A percentile compares a stretch with the other conserved stretches of the same genome.
These are phyloP conservation scores for Sanderia malayensis DNA, from an alignment of 30 jellyfish, hydroid and myxozoan genomes.

Conservation along the genomic window DNA sequence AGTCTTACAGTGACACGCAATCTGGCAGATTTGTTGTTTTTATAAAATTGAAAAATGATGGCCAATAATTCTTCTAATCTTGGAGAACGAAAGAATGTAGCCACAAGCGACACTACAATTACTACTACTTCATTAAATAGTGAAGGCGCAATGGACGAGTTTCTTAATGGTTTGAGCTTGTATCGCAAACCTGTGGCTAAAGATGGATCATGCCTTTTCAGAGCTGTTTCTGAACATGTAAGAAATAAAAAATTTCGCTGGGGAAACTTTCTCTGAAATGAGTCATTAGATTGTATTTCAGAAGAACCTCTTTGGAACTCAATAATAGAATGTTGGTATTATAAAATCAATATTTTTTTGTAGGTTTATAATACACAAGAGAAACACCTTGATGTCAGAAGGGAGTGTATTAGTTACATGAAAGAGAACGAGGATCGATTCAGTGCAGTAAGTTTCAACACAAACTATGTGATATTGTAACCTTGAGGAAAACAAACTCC, in stretches of 20 bases:
- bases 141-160: constrained; percentile 86
- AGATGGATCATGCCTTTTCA: constrained; percentile 89
- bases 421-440: constrained; percentile 40
- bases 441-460: constrained; percentile 66
- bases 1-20: no score
- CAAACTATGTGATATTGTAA: no score
- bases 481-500: no score
- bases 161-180: constrained; percentile 31
- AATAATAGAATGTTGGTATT: no score
- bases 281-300: background rate
- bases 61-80: no score
- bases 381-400: constrained; percentile 66
- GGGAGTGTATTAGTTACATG: constrained; percentile 70
- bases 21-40: no score
- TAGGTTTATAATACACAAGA: constrained; percentile 80
- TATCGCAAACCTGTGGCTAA: constrained; percentile 90
- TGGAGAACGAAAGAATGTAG: no score
- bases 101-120: no score
- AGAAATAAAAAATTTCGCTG: no score
- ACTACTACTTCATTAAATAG: constrained; percentile 27
- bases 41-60: no score
- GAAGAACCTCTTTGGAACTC: no score
- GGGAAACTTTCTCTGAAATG: background rate
- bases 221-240: constrained; percentile 94
- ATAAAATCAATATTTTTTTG: no score